phyloP scores from a whole-genome alignment of 2,888 invertebrate genomes.

The Esperia sulphurella region DNA sequence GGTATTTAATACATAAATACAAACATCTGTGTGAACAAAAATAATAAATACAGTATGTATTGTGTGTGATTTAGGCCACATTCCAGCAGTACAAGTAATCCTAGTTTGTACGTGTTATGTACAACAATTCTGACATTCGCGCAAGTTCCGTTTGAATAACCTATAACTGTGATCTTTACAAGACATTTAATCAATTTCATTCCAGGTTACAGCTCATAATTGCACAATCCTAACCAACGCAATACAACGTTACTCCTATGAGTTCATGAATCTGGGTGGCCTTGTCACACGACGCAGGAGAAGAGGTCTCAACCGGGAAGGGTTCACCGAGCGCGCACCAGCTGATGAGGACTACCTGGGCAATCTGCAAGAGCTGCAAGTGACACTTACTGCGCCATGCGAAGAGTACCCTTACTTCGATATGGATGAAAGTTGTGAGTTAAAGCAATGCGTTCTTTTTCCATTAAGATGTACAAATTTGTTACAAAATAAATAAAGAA shows the following conservation, averaged over 20 bases:
- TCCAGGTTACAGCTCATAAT: constrained; percentile 6
- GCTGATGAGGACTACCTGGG: constrained; percentile 18
- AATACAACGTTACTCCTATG: constrained; percentile 3
- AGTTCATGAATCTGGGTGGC: background rate
- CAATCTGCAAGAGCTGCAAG: constrained; percentile 62
- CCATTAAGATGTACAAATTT: too few species aligned
- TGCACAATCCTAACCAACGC: constrained; percentile 5
- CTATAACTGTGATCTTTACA: too few species aligned
- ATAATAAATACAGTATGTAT: too few species aligned
- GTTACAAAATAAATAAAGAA: too few species aligned
- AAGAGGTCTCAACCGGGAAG: background rate
- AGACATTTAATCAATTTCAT: too few species aligned
- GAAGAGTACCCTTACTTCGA: constrained; percentile 81
- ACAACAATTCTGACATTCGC: too few species aligned
- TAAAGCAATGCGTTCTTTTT: background rate
- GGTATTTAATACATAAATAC: too few species aligned
- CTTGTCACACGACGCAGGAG: background rate
- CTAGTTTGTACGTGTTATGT: too few species aligned
- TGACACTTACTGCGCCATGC: constrained; percentile 81
- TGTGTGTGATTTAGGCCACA: too few species aligned
- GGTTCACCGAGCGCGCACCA: background rate
- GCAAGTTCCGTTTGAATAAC: too few species aligned
- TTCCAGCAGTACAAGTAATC: too few species aligned
- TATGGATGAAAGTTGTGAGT: constrained; percentile 90
- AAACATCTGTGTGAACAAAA: too few species aligned